A percentile compares a stretch with the other conserved stretches of the same genome.
phyloP scores from a whole-genome alignment of 2,888 invertebrate species.

The Tromatobia lineatoria region DNA sequence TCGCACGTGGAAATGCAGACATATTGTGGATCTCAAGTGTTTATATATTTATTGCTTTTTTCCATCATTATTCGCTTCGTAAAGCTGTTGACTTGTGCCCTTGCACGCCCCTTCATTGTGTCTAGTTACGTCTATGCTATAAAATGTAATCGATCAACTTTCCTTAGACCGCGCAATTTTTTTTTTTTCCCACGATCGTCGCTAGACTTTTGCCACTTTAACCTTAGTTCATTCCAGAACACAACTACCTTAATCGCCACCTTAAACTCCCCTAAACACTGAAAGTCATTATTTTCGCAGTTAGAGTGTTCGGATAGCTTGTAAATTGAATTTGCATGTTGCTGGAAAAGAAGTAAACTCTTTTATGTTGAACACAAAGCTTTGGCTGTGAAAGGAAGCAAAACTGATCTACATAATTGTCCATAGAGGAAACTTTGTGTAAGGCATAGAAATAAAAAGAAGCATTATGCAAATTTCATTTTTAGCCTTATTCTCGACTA shows the following conservation, averaged over 20 bases:
- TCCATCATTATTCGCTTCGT: background rate
- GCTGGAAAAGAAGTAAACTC: too few relatives aligned
- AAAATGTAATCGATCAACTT: conserved; percentile 12
- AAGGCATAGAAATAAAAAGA: background rate
- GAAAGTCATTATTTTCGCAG: background rate
- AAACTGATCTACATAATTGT: background rate
- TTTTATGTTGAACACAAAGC: background rate
- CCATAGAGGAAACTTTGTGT: background rate
- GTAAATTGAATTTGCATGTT: background rate
- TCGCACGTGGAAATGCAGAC: background rate
- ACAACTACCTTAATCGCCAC: background rate
- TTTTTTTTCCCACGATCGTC: conserved; percentile 12
- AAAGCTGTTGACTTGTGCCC: background rate
- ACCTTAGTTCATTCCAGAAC: conserved; percentile 9
- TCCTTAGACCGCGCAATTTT: background rate
- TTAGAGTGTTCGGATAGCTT: background rate
- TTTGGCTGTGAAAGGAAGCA: background rate
- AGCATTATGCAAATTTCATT: background rate
- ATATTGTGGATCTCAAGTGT: background rate
- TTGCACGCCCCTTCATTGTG: background rate
- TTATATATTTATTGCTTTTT: background rate
- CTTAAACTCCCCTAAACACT: background rate
- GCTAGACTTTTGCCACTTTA: background rate
- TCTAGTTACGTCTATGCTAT: background rate
- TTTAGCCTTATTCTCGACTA: background rate